Percentiles rank a stretch among this genome's conserved stretches.
These are phyloP conservation scores for Numida meleagris DNA, from an alignment of 2,113 vertebrate genomes.

Conservation along the genomic window DNA sequence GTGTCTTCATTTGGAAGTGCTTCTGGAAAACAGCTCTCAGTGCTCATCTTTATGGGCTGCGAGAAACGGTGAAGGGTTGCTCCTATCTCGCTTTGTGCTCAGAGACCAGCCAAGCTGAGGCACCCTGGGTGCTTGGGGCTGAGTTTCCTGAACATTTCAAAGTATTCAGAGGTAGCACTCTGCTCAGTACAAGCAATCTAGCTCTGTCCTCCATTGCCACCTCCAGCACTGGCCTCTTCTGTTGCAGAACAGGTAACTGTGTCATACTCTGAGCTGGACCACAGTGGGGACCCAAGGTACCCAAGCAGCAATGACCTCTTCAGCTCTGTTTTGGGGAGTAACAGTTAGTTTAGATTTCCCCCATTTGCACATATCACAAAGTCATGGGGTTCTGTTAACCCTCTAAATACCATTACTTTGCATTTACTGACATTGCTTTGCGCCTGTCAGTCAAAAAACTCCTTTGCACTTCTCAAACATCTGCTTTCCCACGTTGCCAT, in stretches of 20 bases:
- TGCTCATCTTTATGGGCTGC: too few relatives aligned
- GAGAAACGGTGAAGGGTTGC: background rate
- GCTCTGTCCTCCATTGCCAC: too few relatives aligned
- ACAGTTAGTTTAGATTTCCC: background rate
- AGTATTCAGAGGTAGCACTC: background rate
- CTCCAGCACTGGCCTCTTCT: background rate
- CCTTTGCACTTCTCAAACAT: background rate
- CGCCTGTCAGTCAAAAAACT: background rate
- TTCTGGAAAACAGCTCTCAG: background rate
- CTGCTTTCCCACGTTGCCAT: background rate
- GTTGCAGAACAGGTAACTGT: fast-evolving
- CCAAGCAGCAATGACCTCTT: background rate
- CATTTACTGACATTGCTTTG: background rate
- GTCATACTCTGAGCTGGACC: background rate
- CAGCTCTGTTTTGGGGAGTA: background rate
- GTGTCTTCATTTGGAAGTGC: background rate
- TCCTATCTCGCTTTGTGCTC: background rate
- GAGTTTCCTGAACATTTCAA: background rate
- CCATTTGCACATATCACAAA: background rate
- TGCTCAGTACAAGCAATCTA: background rate
- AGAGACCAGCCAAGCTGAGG: background rate
- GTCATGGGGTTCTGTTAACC: background rate
- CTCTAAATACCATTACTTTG: background rate
- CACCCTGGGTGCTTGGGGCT: background rate
- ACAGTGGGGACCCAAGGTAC: background rate